Percentiles rank a stretch among this genome's conserved stretches.
phyloP scores from a whole-genome alignment of 2,888 invertebrate genomes.

The Gymnocheta viridis region DNA sequence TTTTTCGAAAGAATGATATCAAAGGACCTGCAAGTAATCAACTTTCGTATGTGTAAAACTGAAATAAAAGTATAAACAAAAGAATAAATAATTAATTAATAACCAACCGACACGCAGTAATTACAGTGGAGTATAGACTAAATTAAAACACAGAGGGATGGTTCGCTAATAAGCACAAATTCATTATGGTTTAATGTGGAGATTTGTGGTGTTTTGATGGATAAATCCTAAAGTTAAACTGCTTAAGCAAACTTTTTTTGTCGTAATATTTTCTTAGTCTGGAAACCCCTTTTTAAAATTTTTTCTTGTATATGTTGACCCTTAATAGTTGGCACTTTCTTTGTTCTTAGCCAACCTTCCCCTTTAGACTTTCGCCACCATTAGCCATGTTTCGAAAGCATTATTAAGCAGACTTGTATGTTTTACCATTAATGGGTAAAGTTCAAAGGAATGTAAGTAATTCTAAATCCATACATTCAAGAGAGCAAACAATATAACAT shows the following conservation, averaged over 20 bases:
- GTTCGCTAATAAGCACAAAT: not conserved
- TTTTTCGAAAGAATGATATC: not conserved
- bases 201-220: too few relatives aligned
- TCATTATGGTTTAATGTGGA: too few relatives aligned
- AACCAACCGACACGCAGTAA: conserved; percentile 59
- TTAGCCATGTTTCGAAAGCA: not conserved
- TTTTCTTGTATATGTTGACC: not conserved
- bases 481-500: conserved; percentile 49
- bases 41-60: conserved; percentile 28
- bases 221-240: too few relatives aligned
- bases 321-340: not conserved
- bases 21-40: not conserved
- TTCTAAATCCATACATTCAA: conserved; percentile 26
- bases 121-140: conserved; percentile 17
- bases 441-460: conserved; percentile 31
- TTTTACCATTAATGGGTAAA: conserved; percentile 22
- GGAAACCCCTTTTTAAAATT: not conserved
- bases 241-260: too few relatives aligned
- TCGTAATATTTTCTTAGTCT: not conserved
- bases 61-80: conserved; percentile 32
- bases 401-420: not conserved
- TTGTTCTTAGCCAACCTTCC: not conserved
- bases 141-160: conserved; percentile 16
- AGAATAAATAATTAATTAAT: conserved; percentile 64
- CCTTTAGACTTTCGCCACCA: not conserved